Evolutionary conservation across 1,140 invertebrate species (phyloP).

Genomic region (Aradophagus sp.): DNA sequence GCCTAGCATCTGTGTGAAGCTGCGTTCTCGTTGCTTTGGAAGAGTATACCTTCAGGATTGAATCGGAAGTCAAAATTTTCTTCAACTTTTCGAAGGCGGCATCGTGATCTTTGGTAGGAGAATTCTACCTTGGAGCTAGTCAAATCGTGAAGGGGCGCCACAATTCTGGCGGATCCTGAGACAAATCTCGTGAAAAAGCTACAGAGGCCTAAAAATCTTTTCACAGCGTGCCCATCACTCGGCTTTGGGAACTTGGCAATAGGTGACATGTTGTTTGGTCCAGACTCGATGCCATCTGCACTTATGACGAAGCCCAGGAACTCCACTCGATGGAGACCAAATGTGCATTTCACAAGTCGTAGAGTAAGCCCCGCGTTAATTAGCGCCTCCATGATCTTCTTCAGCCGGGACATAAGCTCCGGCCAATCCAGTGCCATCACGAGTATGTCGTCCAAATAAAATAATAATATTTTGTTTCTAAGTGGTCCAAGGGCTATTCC

Average conservation of each 20-base stretch:
- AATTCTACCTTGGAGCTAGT: neutral
- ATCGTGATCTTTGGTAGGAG: neutral
- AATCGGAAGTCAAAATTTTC: neutral
- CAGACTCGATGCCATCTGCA: slow-evolving; percentile 6
- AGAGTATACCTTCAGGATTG: neutral
- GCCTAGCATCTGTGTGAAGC: slow-evolving; percentile 4
- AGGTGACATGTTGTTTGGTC: neutral
- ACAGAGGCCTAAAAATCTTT: slow-evolving; percentile 5
- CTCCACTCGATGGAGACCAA: too few species aligned
- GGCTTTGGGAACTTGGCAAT: slow-evolving; percentile 5
- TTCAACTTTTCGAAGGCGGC: slow-evolving; percentile 3
- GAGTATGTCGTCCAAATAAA: too few species aligned
- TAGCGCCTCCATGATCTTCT: too few species aligned
- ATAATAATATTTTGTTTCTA: too few species aligned
- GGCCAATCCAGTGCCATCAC: too few species aligned
- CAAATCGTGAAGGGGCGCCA: neutral
- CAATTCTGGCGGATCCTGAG: slow-evolving; percentile 1
- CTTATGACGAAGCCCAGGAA: too few species aligned
- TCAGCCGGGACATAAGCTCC: too few species aligned
- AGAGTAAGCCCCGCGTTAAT: slow-evolving; percentile 8
- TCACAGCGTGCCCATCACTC: neutral
- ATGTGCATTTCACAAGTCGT: slow-evolving; percentile 1
- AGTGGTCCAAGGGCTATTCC: slow-evolving; percentile 1
- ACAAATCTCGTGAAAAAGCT: slow-evolving; percentile 5
- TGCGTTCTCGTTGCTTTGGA: neutral